Percentiles rank a stretch among this genome's conserved stretches.
Conservation (phyloP, 2,113 vertebrate genomes). For the Uria aalge region DNA sequence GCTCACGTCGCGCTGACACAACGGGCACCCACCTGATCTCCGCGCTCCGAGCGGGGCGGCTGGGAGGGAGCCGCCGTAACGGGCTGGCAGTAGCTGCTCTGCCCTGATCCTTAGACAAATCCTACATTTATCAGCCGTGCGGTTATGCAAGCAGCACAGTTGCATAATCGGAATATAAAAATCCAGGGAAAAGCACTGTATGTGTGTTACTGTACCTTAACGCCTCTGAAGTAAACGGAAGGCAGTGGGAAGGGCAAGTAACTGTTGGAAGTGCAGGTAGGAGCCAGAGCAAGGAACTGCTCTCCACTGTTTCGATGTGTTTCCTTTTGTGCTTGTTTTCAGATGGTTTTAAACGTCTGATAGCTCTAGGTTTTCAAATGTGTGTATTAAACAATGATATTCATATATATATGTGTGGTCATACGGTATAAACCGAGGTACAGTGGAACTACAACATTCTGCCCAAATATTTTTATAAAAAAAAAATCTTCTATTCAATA, state of each 20-base stretch:
- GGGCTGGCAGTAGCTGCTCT: neutral
- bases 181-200: neutral
- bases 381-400: neutral
- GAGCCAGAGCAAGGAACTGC: neutral
- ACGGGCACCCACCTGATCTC: neutral
- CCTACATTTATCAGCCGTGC: neutral
- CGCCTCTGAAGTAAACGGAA: neutral
- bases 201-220: neutral
- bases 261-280: neutral
- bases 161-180: conserved; percentile 49
- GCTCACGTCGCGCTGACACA: neutral
- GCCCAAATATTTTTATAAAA: neutral
- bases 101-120: conserved; percentile 1
- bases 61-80: neutral
- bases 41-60: neutral
- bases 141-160: conserved; percentile 51
- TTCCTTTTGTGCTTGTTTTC: neutral
- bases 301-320: accelerated
- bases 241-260: neutral
- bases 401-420: neutral
- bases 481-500: neutral
- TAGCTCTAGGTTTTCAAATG: neutral
- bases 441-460: neutral
- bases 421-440: neutral
- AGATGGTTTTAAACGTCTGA: neutral